Base-by-base conservation (phyloP, 2,113 vertebrate genomes). In the Zosterops japonicus region DNA sequence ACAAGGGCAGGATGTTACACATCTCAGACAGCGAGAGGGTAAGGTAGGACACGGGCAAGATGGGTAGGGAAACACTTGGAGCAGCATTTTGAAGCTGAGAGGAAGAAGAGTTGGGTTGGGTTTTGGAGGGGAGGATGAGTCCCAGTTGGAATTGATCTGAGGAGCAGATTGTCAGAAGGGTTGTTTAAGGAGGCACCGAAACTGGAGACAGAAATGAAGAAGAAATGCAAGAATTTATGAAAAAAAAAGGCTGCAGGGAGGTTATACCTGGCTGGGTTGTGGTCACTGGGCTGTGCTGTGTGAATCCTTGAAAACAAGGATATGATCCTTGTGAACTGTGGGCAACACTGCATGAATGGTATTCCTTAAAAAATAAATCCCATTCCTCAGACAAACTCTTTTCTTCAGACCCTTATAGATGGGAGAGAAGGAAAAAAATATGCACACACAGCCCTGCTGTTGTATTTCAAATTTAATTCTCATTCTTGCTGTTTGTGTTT, bases 1-100 rank as follows among this genome's bases (percentile, higher is more conserved):
- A 96, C 93, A 97, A 90, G 95, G 82, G 95, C 95, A 93, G 94
- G 95, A 52, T 94, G 87, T 94, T 95, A 94, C 79, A 85, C 63
- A 83, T 90, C 83, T 35, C 76, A 64, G 87, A 75, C 33, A 94
- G 93, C 0, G 28, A 74, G 50, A 67, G 92, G 93, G 79, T 96
- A 46, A 83, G 82, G 93, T 90, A 86, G 93, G 93, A 93, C 87
- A 25, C 0, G 8, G 89, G 91, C 42, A 33, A 1, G 27, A 13
- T 1, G 20, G 49, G 50, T 53, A 74, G 42, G 75, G 52, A 44
- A 69, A 23, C 39, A 18, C 1, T 82, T 5, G 1, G 52, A 71
- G 50, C 24, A 35, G 59, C 24, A 2, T 46, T 85, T 7, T 8
- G 53, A 56, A 69, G 46, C 49, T 7, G 5, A 12, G 44, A 3